phyloP scores from a whole-genome alignment of 2,113 vertebrate genomes.

The Pongo abelii region DNA sequence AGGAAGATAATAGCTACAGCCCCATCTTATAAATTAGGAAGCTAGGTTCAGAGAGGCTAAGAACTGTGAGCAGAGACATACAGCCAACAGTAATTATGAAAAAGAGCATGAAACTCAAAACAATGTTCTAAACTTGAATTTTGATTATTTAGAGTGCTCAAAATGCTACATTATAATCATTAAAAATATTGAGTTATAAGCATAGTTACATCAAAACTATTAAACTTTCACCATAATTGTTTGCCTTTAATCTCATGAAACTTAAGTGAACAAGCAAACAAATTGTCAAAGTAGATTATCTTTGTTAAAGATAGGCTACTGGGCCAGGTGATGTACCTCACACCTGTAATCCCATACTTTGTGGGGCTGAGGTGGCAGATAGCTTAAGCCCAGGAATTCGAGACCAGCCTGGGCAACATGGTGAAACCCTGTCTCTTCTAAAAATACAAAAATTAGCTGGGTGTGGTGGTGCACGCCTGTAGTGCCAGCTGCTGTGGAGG shows the following conservation, averaged over 20 bases:
- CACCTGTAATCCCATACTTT: not conserved
- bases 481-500: too few relatives aligned
- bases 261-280: not conserved
- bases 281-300: not conserved
- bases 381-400: not conserved
- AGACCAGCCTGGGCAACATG: not conserved
- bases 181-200: not conserved
- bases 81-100: not conserved
- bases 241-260: not conserved
- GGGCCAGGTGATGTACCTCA: not conserved
- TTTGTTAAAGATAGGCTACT: not conserved
- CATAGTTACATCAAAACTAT: not conserved
- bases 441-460: not conserved
- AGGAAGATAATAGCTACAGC: not conserved
- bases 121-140: not conserved
- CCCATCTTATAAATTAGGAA: not conserved
- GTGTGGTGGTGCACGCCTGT: not conserved
- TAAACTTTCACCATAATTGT: not conserved
- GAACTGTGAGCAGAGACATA: not conserved
- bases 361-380: not conserved
- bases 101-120: not conserved
- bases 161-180: not conserved
- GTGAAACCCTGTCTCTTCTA: not conserved
- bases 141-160: not conserved
- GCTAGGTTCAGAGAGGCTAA: not conserved